Base-by-base conservation (phyloP, 2,797 vertebrate genomes). In the Sebastes baramenuke region DNA sequence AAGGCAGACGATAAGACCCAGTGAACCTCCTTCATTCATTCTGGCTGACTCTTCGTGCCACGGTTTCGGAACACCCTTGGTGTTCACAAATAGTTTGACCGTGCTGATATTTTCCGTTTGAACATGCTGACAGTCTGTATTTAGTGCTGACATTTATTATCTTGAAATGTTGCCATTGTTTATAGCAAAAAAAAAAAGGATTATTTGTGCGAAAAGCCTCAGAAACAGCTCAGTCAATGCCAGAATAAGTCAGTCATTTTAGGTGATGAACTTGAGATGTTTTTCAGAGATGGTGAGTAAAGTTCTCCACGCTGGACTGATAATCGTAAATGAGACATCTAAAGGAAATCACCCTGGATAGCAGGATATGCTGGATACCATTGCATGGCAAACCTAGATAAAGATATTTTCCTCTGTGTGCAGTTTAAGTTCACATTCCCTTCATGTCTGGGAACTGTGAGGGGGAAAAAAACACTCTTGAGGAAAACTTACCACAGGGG, bases 1-100 rank as follows among this genome's bases (percentile, higher is more conserved):
- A 89, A 84, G 83, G 76, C 85, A 56, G 72, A 76, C 67, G 79
- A 87, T 85, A 82, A 82, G 86, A 88, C 27, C 68, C 77, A 59
- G 82, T 84, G 80, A 88, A 75, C 27, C 80, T 46, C 75, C 69
- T 84, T 61, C 86, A 82, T 92, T 88, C 88, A 83, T 86, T 67
- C 34, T 2, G 68, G 22, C 80, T 12, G 58, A 49, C 59, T 62
- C 49, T 69, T 73, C 54, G 30, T 64, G 46, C 79, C 81, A 34
- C 8, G 22, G 59, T 24, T 67, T 79, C 60, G 5, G 49, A 79
- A 64, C 83, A 54, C 32, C 54, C 71, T 36, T 1, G 65, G 38
- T 64, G 56, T 60, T 64, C 79, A 83, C 76, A 88, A 88, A 91
- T 87, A 86, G 78, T 80, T 75, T 69, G 49, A 74, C 62, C 55